A percentile compares a stretch with the other conserved stretches of the same genome.
These are phyloP conservation scores for Brachyhypopomus occidentalis DNA, from an alignment of 2,113 vertebrate species.

Conservation along the genomic window DNA sequence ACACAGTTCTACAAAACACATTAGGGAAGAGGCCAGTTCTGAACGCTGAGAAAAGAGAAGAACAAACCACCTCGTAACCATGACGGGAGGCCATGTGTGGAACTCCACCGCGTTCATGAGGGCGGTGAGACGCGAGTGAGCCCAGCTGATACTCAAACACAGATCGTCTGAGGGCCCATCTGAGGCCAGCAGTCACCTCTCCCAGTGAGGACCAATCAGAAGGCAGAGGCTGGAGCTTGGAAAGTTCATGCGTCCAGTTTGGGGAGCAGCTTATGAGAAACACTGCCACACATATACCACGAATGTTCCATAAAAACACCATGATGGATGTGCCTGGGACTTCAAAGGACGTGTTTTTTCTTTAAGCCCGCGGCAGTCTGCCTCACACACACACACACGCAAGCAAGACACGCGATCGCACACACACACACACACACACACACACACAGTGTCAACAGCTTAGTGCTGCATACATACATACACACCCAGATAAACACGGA, in stretches of 20 bases:
- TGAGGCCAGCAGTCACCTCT: neutral
- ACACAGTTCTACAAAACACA: neutral
- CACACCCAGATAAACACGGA: neutral
- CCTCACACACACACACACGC: neutral
- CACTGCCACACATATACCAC: constrained; percentile 3
- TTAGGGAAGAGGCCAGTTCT: neutral
- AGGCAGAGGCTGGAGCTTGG: neutral
- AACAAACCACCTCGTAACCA: neutral
- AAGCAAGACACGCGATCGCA: neutral
- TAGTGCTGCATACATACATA: constrained; percentile 6
- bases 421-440: constrained; percentile 30
- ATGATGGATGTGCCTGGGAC: constrained; percentile 18
- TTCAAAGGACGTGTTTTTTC: constrained; percentile 35
- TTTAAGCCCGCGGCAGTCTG: constrained; percentile 16
- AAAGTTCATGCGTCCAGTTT: neutral
- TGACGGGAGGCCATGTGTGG: neutral
- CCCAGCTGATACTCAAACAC: constrained; percentile 7
- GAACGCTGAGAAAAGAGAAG: neutral
- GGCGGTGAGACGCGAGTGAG: neutral
- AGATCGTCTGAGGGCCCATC: neutral
- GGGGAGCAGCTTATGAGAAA: neutral
- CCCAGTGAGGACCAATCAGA: neutral
- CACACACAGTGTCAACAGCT: neutral
- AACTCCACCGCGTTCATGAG: neutral
- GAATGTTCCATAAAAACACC: neutral